Conservation (phyloP, 2,113 vertebrate genomes). For the Riparia riparia region DNA sequence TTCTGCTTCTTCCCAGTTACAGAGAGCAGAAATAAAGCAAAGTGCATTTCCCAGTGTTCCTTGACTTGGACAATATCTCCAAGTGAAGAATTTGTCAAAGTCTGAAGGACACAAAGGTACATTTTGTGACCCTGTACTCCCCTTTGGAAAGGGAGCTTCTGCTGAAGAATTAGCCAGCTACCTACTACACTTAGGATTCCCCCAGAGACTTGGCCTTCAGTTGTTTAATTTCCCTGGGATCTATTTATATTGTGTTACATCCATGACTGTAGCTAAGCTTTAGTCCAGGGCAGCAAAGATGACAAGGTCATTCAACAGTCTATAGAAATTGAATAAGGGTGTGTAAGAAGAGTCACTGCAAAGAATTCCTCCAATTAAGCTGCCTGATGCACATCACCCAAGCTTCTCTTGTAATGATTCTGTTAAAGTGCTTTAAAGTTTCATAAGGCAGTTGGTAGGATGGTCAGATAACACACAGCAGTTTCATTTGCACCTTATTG, state of each 20-base stretch:
- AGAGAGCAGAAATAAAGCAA: background rate
- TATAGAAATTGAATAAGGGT: background rate
- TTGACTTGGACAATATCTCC: background rate
- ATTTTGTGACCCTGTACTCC: background rate
- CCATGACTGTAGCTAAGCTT: background rate
- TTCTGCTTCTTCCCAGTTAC: background rate
- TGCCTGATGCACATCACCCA: background rate
- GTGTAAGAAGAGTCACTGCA: background rate
- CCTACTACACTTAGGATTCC: background rate
- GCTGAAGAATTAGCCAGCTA: background rate
- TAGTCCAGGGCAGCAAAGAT: background rate
- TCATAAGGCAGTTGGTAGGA: background rate
- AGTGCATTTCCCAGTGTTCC: background rate
- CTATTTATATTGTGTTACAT: background rate
- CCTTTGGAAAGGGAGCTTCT: background rate
- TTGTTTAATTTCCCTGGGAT: slow-evolving; percentile 16
- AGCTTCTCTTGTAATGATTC: background rate
- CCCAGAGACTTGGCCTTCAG: background rate
- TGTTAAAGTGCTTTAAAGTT: background rate
- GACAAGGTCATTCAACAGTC: slow-evolving; percentile 1
- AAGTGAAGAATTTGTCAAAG: background rate
- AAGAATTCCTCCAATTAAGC: background rate
- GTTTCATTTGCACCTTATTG: background rate
- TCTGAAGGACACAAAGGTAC: background rate
- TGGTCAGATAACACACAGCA: background rate